Base-by-base conservation (phyloP, 1,140 invertebrate genomes). In the Drosophila sulfurigaster region DNA sequence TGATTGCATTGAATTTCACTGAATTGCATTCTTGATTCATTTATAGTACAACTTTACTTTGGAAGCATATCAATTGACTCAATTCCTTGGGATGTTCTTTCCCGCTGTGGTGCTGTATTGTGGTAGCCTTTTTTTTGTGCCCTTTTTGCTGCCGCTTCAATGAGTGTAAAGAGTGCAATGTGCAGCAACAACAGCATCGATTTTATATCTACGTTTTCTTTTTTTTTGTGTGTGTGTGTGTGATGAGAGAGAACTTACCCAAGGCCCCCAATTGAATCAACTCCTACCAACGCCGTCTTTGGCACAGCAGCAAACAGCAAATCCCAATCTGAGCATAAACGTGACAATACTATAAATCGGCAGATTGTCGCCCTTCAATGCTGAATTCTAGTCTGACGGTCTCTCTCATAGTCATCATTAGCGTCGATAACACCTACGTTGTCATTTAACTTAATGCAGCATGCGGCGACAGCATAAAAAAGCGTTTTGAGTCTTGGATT, bases 1-100 rank as follows among this genome's bases (percentile, higher is more conserved):
- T 80, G 88, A 87, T 87, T 87, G 81, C 85, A 78, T 85, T 85
- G 82, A 87, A 88, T 87, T 85, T 79, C 56, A 83, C 82, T 87
- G 82, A 87, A 87, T 87, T 87, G 82, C 82, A 79, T 87, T 85
- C 82, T 87, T 88, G 87, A 87, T 88, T 87, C 82, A 87, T 87
- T 88, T 88, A n/a, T n/a, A n/a, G n/a, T n/a, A 87, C 82, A 82
- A 38, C 7, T 75, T 71, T 86, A 79, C 77, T 49, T 68, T 68
- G 62, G 48, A 46, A 41, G 32, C 70, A 71, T 58, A 48, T 49
- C 64, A 16, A 66, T 46, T 59, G 35, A 38, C 35, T 8, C 35
- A 38, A 10, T 38, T 38, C 35, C 10, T 38, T 38, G 2, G 35
- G 35, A 8, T 38, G 35, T 8, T 38, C 35, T 8, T 38, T 8